Percentiles rank a stretch among this genome's conserved stretches.
These are phyloP conservation scores for Euclidia mi DNA, from an alignment of 2,888 invertebrate species.

Conservation along the genomic window DNA sequence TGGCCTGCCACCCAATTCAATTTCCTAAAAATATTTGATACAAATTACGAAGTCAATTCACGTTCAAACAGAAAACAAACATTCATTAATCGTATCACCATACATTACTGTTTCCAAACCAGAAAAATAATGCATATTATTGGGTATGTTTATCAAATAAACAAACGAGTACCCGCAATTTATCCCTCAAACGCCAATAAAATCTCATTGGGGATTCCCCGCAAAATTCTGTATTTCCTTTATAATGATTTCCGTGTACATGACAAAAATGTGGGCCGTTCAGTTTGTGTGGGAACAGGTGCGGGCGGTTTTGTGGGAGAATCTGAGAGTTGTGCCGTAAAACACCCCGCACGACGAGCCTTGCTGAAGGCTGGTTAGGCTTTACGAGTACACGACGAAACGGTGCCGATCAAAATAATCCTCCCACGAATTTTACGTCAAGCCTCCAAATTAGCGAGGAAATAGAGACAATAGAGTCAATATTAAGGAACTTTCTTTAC, in stretches of 20 bases:
- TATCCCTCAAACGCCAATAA: slow-evolving; percentile 32
- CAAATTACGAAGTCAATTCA: background rate
- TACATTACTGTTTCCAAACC: slow-evolving; percentile 10
- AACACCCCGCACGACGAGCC: slow-evolving; percentile 25
- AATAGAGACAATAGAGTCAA: background rate
- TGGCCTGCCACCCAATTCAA: no score
- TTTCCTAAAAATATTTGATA: no score
- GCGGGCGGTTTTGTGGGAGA: slow-evolving; percentile 3
- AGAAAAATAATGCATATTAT: slow-evolving; percentile 19
- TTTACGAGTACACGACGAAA: slow-evolving; percentile 54
- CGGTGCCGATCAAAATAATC: slow-evolving; percentile 53
- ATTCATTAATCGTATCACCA: slow-evolving; percentile 8
- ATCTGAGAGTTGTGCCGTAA: slow-evolving; percentile 34
- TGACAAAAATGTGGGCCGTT: slow-evolving; percentile 41
- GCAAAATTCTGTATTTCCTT: slow-evolving; percentile 51
- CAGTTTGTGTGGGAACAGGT: slow-evolving; percentile 6
- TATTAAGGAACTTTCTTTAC: no score
- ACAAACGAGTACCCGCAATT: slow-evolving; percentile 22
- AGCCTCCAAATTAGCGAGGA: slow-evolving; percentile 19
- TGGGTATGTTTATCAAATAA: slow-evolving; percentile 22
- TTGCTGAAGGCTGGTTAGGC: slow-evolving; percentile 47
- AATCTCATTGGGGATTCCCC: slow-evolving; percentile 40
- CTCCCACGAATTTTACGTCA: slow-evolving; percentile 28
- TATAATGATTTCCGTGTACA: slow-evolving; percentile 50
- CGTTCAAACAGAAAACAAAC: slow-evolving; percentile 5